Conservation (phyloP, 2,113 vertebrate genomes). For the Girardinichthys multiradiatus region DNA sequence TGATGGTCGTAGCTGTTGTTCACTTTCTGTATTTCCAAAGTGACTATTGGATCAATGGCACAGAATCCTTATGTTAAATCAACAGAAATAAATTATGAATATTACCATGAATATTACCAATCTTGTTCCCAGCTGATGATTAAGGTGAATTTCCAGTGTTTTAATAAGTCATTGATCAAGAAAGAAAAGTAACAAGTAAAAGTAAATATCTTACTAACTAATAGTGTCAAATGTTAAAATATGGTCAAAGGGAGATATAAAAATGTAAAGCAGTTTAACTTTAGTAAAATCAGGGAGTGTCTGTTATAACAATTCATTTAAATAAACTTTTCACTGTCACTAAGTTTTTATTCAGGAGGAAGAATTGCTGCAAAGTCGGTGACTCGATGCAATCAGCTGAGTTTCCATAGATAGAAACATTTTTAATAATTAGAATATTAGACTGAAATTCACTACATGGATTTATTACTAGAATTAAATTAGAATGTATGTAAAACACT, state of each 20-base stretch:
- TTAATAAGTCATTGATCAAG: neutral
- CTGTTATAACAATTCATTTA: neutral
- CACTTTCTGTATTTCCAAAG: neutral
- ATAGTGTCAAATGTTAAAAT: neutral
- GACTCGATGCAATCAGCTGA: too few relatives aligned
- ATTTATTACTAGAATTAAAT: neutral
- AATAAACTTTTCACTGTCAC: neutral
- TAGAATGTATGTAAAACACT: neutral
- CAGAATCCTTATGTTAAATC: neutral
- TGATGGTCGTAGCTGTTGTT: neutral
- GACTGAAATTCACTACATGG: neutral
- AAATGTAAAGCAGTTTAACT: too few relatives aligned
- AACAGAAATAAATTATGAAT: neutral
- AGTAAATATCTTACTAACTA: neutral
- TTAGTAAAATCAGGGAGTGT: neutral
- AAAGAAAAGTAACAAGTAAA: too few relatives aligned
- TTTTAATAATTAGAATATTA: neutral
- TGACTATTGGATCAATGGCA: neutral
- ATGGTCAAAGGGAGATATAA: too few relatives aligned
- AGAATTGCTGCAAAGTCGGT: neutral
- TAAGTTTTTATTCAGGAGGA: neutral
- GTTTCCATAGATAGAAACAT: too few relatives aligned
- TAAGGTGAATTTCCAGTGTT: neutral
- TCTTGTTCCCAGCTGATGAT: neutral
- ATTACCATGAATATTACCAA: neutral